phyloP scores from a whole-genome alignment of 2,888 invertebrate genomes.

The Calameuta filiformis region DNA sequence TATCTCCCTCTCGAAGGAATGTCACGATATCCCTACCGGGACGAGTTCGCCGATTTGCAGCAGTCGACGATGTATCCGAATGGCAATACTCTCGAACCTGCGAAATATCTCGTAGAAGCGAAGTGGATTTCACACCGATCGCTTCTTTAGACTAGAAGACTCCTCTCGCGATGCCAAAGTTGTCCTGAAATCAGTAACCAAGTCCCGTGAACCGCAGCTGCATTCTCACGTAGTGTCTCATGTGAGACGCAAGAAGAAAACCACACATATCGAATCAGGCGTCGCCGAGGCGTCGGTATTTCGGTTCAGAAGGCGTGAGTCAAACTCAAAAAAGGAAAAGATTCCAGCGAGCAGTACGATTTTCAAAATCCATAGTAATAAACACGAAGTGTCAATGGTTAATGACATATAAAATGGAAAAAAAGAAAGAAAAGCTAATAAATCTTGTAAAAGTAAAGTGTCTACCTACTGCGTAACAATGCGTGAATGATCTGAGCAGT shows the following conservation, averaged over 20 bases:
- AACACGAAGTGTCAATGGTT: background rate
- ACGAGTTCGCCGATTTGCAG: constrained; percentile 52
- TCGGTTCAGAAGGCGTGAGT: background rate
- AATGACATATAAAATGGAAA: background rate
- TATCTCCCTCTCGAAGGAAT: constrained; percentile 22
- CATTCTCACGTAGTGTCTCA: background rate
- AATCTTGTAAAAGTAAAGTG: background rate
- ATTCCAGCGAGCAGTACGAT: background rate
- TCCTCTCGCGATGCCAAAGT: background rate
- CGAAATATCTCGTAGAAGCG: background rate
- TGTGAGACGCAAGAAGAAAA: background rate
- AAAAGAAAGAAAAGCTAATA: background rate
- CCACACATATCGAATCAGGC: background rate
- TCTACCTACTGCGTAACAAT: background rate
- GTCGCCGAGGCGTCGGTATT: background rate
- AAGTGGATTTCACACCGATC: background rate
- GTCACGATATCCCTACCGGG: constrained; percentile 39
- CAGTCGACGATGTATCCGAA: constrained; percentile 34
- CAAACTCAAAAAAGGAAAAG: background rate
- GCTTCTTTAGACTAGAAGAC: background rate
- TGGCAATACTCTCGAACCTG: background rate
- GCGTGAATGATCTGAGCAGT: background rate
- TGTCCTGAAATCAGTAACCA: background rate
- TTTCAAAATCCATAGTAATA: background rate
- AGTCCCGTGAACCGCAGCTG: background rate